phyloP scores from a whole-genome alignment of 2,888 invertebrate species.

The Nomada goodeniana region DNA sequence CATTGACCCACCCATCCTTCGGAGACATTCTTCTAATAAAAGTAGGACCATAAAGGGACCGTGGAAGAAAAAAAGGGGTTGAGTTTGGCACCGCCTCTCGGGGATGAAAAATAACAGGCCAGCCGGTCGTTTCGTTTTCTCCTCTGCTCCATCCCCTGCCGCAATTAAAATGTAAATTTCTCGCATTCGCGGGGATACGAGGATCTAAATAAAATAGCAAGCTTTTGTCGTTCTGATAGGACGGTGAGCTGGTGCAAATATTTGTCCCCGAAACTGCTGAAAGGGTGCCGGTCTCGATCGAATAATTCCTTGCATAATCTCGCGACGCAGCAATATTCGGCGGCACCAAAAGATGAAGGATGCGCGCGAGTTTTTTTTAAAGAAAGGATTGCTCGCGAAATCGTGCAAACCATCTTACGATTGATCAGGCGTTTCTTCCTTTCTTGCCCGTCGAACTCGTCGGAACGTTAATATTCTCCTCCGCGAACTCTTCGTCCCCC shows the following conservation, averaged over 20 bases:
- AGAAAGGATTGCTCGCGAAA: constrained; percentile 22
- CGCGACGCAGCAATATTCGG: constrained; percentile 34
- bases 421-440: constrained; percentile 41
- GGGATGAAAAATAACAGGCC: constrained; percentile 34
- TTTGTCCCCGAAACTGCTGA: constrained; percentile 38
- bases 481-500: not conserved
- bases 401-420: constrained; percentile 49
- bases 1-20: too few relatives aligned
- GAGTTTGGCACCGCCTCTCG: not conserved
- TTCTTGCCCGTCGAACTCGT: constrained; percentile 19
- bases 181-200: constrained; percentile 30
- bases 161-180: constrained; percentile 58
- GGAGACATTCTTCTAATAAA: too few relatives aligned
- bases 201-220: constrained; percentile 33
- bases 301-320: constrained; percentile 56
- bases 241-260: constrained; percentile 40
- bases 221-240: not conserved
- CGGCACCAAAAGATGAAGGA: constrained; percentile 26
- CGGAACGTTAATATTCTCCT: constrained; percentile 4
- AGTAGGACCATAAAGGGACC: too few relatives aligned
- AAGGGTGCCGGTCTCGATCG: constrained; percentile 46
- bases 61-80: too few relatives aligned
- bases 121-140: not conserved
- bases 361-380: not conserved
- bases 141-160: not conserved